These are phyloP conservation scores for Oreotrochilus melanogaster DNA, from an alignment of 2,113 vertebrate genomes.

Conservation along the genomic window DNA sequence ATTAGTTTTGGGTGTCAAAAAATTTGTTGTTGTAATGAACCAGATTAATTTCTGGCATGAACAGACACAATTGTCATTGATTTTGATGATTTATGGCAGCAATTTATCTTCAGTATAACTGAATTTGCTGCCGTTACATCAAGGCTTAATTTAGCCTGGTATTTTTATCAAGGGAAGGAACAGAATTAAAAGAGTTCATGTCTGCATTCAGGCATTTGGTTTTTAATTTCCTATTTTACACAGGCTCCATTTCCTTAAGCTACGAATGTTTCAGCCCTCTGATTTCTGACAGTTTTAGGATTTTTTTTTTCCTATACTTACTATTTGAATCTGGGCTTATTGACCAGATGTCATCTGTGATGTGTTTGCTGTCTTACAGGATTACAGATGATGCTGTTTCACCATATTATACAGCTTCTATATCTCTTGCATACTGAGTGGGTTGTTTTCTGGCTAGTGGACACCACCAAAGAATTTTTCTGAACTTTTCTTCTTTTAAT, in stretches of 20 bases:
- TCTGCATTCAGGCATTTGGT: not conserved
- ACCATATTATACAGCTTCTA: not conserved
- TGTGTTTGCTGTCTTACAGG: not conserved
- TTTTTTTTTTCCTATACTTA: not conserved
- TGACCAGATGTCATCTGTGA: not conserved
- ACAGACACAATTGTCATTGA: not conserved
- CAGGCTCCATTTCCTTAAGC: not conserved
- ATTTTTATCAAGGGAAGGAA: not conserved
- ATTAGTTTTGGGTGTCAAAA: not conserved
- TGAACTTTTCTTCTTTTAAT: not conserved
- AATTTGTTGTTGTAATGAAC: not conserved
- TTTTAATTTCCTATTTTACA: not conserved
- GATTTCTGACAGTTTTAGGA: not conserved
- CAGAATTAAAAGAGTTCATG: not conserved
- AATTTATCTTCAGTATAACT: not conserved
- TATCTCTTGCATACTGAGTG: not conserved
- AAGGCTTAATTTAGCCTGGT: not conserved
- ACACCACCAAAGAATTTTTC: not conserved
- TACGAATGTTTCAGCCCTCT: not conserved
- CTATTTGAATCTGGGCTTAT: not conserved
- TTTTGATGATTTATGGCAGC: conserved; percentile 3
- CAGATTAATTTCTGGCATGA: not conserved
- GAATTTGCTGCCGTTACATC: not conserved
- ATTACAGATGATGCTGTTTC: not conserved
- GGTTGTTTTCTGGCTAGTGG: not conserved